Evolutionary conservation across 2,113 vertebrate species (phyloP).

Genomic region (Nerophis ophidion): DNA sequence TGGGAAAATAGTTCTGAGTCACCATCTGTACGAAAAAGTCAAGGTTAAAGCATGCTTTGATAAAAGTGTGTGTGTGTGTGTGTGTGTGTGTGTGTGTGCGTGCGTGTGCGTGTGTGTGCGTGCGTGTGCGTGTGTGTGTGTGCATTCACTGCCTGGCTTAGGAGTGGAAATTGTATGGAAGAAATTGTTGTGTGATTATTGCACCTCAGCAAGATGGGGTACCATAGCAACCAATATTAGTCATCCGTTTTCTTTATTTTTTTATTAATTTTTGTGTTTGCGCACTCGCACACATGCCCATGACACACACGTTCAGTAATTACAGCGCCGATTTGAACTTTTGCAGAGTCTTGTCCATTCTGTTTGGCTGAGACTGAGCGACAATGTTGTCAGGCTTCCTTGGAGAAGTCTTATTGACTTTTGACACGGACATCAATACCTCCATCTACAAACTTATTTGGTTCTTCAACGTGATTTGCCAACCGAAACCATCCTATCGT

Average conservation of each 20-base stretch:
- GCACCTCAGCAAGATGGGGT: constrained; percentile 45
- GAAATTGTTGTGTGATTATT: constrained; percentile 57
- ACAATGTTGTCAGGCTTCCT: neutral
- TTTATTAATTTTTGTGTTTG: constrained; percentile 17
- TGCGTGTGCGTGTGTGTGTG: neutral
- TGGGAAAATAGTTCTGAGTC: constrained; percentile 9
- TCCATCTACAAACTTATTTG: too few relatives aligned
- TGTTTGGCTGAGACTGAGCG: constrained; percentile 2
- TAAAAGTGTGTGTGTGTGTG: constrained; percentile 11
- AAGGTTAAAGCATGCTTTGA: neutral
- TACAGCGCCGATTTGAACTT: constrained; percentile 32
- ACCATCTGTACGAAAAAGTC: constrained; percentile 1
- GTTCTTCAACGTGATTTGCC: too few relatives aligned
- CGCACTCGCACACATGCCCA: constrained; percentile 3
- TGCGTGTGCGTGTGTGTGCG: neutral
- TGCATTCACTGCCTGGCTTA: constrained; percentile 47
- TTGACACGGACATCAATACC: neutral
- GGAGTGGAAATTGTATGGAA: constrained; percentile 53
- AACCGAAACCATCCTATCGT: too few relatives aligned
- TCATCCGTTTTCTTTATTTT: neutral
- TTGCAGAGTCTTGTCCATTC: neutral
- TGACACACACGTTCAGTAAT: constrained; percentile 28
- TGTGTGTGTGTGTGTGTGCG: neutral
- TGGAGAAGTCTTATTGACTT: neutral
- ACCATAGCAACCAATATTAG: constrained; percentile 61